Conservation (phyloP, 2,888 invertebrate genomes). For the Trissoscelio sp. region DNA sequence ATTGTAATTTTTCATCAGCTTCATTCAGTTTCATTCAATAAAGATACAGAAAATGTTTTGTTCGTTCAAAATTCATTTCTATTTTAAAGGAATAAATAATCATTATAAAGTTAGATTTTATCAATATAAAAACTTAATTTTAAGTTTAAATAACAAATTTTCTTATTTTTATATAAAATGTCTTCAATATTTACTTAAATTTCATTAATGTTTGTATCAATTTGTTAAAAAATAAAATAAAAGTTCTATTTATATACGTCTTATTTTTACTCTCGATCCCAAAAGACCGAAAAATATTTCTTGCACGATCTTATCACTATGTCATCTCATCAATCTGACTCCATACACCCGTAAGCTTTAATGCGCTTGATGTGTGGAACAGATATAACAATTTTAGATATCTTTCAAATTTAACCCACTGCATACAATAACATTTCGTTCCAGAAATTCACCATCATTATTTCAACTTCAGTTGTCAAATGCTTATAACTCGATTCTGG, state of each 20-base stretch:
- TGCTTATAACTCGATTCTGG: conserved; percentile 21
- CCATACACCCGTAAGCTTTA: not conserved
- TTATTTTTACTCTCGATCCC: not conserved
- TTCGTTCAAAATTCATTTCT: too few species aligned
- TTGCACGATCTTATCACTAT: conserved; percentile 3
- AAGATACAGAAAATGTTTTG: too few species aligned
- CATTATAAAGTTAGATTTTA: too few species aligned
- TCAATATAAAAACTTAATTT: too few species aligned
- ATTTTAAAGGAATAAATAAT: too few species aligned
- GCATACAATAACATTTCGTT: conserved; percentile 17
- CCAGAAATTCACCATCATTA: conserved; percentile 22
- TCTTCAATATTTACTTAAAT: not conserved
- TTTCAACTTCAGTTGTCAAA: conserved; percentile 20
- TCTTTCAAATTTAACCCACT: conserved; percentile 6
- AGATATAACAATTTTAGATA: conserved; percentile 26
- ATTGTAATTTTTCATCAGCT: not conserved
- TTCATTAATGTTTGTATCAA: not conserved
- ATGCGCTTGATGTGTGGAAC: not conserved
- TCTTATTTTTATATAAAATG: too few species aligned
- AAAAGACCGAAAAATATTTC: conserved; percentile 4
- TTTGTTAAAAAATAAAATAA: not conserved
- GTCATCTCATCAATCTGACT: conserved; percentile 20
- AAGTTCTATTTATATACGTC: not conserved
- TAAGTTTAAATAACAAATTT: too few species aligned
- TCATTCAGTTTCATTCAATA: not conserved